These are phyloP conservation scores for Drosophila macrospina DNA, from an alignment of 2,888 invertebrate genomes.

Conservation along the genomic window DNA sequence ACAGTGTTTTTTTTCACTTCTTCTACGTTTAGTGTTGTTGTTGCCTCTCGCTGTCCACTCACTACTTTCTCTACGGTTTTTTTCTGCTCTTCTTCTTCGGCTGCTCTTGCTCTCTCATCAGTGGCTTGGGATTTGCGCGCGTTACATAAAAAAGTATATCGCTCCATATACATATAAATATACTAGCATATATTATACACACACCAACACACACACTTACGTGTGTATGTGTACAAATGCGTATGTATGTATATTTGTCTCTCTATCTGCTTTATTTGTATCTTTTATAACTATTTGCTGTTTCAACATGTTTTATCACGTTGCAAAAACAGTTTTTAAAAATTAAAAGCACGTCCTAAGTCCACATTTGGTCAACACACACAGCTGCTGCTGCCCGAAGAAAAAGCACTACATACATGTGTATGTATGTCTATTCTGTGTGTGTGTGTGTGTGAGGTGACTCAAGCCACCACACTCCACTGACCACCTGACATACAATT, in stretches of 20 bases:
- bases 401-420: slow-evolving; percentile 1
- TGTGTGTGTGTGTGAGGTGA: neutral
- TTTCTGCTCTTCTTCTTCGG: slow-evolving; percentile 21
- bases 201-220: slow-evolving; percentile 6
- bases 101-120: slow-evolving; percentile 25
- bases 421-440: too few species aligned
- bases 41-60: slow-evolving; percentile 38
- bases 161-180: slow-evolving; percentile 41
- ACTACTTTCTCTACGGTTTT: slow-evolving; percentile 19
- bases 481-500: too few species aligned
- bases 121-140: slow-evolving; percentile 62
- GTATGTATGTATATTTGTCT: slow-evolving; percentile 19
- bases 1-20: slow-evolving; percentile 54
- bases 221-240: slow-evolving; percentile 8
- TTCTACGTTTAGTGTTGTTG: slow-evolving; percentile 37
- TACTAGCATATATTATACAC: slow-evolving; percentile 26
- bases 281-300: slow-evolving; percentile 58
- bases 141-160: slow-evolving; percentile 42
- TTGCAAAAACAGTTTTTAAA: slow-evolving; percentile 82
- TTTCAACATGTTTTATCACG: slow-evolving; percentile 82
- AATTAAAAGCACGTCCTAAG: slow-evolving; percentile 84
- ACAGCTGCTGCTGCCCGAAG: slow-evolving; percentile 45
- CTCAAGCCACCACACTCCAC: neutral
- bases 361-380: slow-evolving; percentile 76
- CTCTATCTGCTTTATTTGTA: slow-evolving; percentile 18